These are phyloP conservation scores for Ennomos fuscantarius DNA, from an alignment of 2,888 invertebrate species.

Conservation along the genomic window DNA sequence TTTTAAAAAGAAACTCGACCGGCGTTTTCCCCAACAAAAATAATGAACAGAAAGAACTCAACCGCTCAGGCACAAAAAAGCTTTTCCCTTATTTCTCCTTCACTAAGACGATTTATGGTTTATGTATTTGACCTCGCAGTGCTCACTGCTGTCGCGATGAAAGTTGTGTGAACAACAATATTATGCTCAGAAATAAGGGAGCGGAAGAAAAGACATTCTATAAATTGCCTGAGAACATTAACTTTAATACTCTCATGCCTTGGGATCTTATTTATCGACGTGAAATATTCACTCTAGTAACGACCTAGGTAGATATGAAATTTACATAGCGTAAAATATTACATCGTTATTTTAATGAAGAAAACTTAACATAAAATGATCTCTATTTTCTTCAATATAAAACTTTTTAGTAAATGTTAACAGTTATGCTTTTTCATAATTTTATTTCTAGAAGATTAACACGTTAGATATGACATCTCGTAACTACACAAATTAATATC, in stretches of 20 bases:
- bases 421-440: too few relatives aligned
- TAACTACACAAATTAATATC: neutral
- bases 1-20: constrained; percentile 37
- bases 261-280: constrained; percentile 30
- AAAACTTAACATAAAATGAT: constrained; percentile 1
- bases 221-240: constrained; percentile 51
- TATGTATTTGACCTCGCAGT: constrained; percentile 73
- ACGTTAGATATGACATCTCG: too few relatives aligned
- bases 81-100: constrained; percentile 62
- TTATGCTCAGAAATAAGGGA: constrained; percentile 53
- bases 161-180: constrained; percentile 65
- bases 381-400: too few relatives aligned
- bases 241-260: constrained; percentile 43
- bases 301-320: constrained; percentile 27
- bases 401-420: too few relatives aligned
- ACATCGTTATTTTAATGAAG: constrained; percentile 6
- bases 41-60: constrained; percentile 66
- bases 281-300: constrained; percentile 36
- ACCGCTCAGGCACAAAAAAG: constrained; percentile 61
- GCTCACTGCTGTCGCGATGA: constrained; percentile 62
- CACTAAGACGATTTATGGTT: constrained; percentile 71
- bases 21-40: constrained; percentile 54
- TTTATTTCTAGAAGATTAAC: too few relatives aligned
- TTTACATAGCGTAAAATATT: constrained; percentile 3
- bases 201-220: constrained; percentile 50